Percentiles rank a stretch among this genome's conserved stretches.
Conservation (phyloP, 2,113 vertebrate species). For the sheep (Ovis aries) region ARS-UI_Ramb_v3.0 NC_056054.1:54897001-54897500, state of each 20-base stretch:
- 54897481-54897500: background rate
- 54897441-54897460: background rate
- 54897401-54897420: background rate
- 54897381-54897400: background rate
- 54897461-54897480: background rate
- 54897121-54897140: background rate
- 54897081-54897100: background rate
- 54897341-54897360: background rate
- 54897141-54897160: background rate
- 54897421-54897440: background rate
- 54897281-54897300: background rate
- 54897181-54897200: background rate
- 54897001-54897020: background rate
- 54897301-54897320: background rate
- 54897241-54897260: slow-evolving; percentile 1
- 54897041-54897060: background rate
- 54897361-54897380: background rate
- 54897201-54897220: background rate
- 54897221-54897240: background rate
- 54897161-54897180: background rate
- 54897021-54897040: background rate
- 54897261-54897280: background rate
- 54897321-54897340: background rate
- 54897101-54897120: background rate
- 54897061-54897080: background rate